Evolutionary conservation across 2,888 invertebrate species (phyloP).

Genomic region (Chromoteleia sp.): DNA sequence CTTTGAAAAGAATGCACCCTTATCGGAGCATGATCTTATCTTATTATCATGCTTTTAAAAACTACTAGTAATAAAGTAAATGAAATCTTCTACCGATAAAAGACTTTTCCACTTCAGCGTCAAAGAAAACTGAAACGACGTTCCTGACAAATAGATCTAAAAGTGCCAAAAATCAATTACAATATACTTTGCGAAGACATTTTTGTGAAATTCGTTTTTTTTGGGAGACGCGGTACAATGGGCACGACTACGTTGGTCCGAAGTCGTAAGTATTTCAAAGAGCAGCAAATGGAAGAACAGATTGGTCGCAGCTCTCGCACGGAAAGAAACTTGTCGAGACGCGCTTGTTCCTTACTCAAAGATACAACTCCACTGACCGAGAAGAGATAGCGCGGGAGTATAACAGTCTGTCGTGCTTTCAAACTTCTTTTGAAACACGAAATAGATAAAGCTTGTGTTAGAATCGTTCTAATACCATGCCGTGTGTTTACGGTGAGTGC

Average conservation of each 20-base stretch:
- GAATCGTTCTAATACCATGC: slow-evolving; percentile 25
- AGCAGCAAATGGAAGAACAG: slow-evolving; percentile 46
- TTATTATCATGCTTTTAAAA: too few relatives aligned
- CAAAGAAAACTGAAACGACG: slow-evolving; percentile 28
- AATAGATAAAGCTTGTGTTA: slow-evolving; percentile 29
- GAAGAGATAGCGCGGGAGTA: slow-evolving; percentile 62
- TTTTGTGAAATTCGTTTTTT: slow-evolving; percentile 32
- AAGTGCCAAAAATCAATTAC: slow-evolving; percentile 54
- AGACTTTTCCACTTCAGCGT: slow-evolving; percentile 12
- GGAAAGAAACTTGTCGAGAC: slow-evolving; percentile 56
- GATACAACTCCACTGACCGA: slow-evolving; percentile 56
- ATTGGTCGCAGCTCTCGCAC: slow-evolving; percentile 53
- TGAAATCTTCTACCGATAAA: background rate
- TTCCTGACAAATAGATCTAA: slow-evolving; percentile 12
- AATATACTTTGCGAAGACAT: slow-evolving; percentile 28
- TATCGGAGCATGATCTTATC: too few relatives aligned
- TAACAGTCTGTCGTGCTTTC: slow-evolving; percentile 61
- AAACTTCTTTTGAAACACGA: slow-evolving; percentile 51
- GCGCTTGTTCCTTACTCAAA: slow-evolving; percentile 52
- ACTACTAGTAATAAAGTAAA: too few relatives aligned
- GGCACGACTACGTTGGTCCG: slow-evolving; percentile 27
- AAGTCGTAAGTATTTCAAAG: slow-evolving; percentile 54
- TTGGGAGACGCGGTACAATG: slow-evolving; percentile 27
- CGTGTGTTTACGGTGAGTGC: slow-evolving; percentile 23
- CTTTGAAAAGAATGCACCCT: too few relatives aligned